Base-by-base conservation (phyloP, 1,140 invertebrate species). In the Drosophila nigromelanica region DNA sequence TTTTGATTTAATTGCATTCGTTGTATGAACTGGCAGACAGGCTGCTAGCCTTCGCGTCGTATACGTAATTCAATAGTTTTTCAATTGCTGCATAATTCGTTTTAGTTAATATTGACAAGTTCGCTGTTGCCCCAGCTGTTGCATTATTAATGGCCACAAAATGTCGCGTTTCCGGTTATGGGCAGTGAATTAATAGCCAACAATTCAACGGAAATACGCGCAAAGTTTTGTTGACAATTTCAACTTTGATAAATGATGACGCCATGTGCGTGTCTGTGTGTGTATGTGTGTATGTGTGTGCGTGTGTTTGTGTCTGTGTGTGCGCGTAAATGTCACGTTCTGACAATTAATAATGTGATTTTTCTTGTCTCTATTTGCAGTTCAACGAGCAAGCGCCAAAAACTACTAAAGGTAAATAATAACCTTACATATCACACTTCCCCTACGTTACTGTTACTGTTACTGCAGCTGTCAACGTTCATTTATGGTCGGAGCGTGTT, bases 291-390 rank as follows among this genome's bases (percentile, higher is more conserved):
- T n/a, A n/a, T 51, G 43, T 24, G 40, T 40, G 43, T 50, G 27
- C 40, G n/a, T 21, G 3, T 30, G 3, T 48, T 1, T 12, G 15
- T 37, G 5, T 48, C 15, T 67, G 30, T 72, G 61, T 76, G 45
- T 64, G 64, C 75, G 62, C 71, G 67, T 77, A 56, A 61, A 68
- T 87, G 81, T 89, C 83, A 87, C 83, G 79, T 82, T 72, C 72
- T 35, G 58, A 82, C 81, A 73, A 87, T 87, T 87, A 87, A 89
- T 87, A 73, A 87, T 82, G 15, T 73, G 63, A 79, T 86, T 80
- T 86, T 81, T 66, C 68, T 82, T 87, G 67, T 86, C 82, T 86
- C 75, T 86, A 86, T 86, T 86, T 82, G 68, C 82, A 87, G 83
- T 86, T 86, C 78, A 78, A 42, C 77, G 55, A 80, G 43, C 80